phyloP scores from a whole-genome alignment of 1,140 invertebrate species.

The Planococcus citri region DNA sequence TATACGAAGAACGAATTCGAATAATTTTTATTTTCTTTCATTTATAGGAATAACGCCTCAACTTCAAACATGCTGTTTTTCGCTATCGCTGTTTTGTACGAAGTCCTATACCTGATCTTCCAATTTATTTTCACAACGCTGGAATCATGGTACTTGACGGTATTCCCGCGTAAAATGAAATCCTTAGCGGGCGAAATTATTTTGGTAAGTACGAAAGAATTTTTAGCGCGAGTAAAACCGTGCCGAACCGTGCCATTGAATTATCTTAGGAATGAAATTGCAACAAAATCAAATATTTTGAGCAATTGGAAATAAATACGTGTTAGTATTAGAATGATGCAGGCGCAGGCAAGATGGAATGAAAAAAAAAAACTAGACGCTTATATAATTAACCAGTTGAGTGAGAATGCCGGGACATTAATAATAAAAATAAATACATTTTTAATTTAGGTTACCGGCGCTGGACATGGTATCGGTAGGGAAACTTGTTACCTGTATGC shows the following conservation, averaged over 20 bases:
- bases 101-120: conserved; percentile 26
- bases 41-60: not conserved
- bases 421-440: conserved; percentile 5
- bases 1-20: not conserved
- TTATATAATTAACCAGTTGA: not conserved
- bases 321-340: no score
- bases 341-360: no score
- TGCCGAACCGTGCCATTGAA: no score
- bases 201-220: conserved; percentile 46
- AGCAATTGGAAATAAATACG: not conserved
- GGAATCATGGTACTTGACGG: conserved; percentile 37
- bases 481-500: conserved; percentile 67
- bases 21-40: not conserved
- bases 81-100: conserved; percentile 21
- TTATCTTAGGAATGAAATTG: not conserved
- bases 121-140: conserved; percentile 28
- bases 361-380: not conserved
- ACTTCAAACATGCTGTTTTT: not conserved
- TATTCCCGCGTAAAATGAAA: conserved; percentile 41
- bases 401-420: not conserved
- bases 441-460: conserved; percentile 61
- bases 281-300: not conserved
- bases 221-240: no score
- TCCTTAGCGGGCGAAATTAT: conserved; percentile 48
- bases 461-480: conserved; percentile 82